phyloP scores from a whole-genome alignment of 2,113 vertebrate species.

The Brachypteracias leptosomus region DNA sequence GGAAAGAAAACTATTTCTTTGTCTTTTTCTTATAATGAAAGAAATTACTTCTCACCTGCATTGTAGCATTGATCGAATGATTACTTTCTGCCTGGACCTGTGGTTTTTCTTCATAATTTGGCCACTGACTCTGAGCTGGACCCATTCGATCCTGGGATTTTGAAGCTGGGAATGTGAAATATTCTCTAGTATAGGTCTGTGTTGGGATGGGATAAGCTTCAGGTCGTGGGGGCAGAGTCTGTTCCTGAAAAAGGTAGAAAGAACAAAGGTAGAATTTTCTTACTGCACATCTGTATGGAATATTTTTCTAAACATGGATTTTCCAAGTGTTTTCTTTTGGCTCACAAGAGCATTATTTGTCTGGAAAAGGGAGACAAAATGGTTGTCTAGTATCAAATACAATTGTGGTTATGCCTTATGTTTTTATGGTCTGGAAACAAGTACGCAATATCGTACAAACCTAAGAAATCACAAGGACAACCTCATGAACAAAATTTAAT shows the following conservation, averaged over 20 bases:
- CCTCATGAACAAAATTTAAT: neutral
- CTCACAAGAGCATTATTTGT: neutral
- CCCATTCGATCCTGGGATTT: slow-evolving; percentile 91
- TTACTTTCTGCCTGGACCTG: slow-evolving; percentile 76
- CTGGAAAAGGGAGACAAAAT: neutral
- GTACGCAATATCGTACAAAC: neutral
- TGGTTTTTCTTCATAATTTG: slow-evolving; percentile 83
- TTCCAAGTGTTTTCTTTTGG: neutral
- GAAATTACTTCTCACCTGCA: slow-evolving; percentile 82
- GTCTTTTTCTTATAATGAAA: neutral
- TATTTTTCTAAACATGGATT: neutral
- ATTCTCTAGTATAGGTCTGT: slow-evolving; percentile 94
- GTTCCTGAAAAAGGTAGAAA: slow-evolving; percentile 76
- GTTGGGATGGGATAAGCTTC: slow-evolving; percentile 98
- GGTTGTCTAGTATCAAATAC: neutral
- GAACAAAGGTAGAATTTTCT: neutral
- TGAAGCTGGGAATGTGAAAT: slow-evolving; percentile 95
- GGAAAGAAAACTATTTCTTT: neutral
- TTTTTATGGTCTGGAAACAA: neutral
- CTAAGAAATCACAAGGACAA: neutral
- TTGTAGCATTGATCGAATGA: slow-evolving; percentile 73
- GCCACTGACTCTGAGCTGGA: slow-evolving; percentile 85
- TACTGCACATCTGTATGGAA: neutral
- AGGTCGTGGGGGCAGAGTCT: slow-evolving; percentile 82
- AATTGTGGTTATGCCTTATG: neutral